Evolutionary conservation across 2,888 invertebrate species (phyloP).

Genomic region (Polydesmus complanatus): DNA sequence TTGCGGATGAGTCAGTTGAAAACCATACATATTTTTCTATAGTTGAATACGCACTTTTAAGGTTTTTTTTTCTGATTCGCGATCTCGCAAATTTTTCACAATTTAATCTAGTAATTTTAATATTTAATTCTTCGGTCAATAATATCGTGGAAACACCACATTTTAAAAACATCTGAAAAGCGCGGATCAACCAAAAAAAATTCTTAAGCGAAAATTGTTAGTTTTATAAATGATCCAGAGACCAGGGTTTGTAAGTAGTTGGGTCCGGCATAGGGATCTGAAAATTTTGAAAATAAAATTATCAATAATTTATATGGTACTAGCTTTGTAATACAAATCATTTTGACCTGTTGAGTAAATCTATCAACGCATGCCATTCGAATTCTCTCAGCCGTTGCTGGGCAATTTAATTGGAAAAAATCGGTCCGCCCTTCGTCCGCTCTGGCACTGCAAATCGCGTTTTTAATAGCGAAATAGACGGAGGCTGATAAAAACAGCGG

Average conservation of each 20-base stretch:
- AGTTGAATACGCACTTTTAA: no score
- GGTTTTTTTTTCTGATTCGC: no score
- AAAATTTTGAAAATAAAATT: neutral
- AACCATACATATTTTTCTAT: no score
- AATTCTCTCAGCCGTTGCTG: constrained; percentile 76
- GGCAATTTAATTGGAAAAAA: constrained; percentile 57
- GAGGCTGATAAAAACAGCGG: constrained; percentile 81
- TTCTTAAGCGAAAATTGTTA: no score
- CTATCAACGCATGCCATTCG: constrained; percentile 78
- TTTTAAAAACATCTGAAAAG: no score
- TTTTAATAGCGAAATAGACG: constrained; percentile 75
- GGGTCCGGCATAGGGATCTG: constrained; percentile 4
- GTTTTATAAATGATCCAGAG: neutral
- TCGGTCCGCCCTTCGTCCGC: constrained; percentile 46
- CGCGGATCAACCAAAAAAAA: no score
- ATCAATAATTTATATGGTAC: neutral
- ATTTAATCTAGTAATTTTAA: no score
- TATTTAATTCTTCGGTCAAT: no score
- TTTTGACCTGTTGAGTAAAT: constrained; percentile 63
- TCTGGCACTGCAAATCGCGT: constrained; percentile 68
- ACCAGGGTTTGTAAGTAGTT: constrained; percentile 6
- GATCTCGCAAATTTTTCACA: no score
- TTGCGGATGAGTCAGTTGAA: no score
- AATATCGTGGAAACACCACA: no score
- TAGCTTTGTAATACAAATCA: neutral